A percentile compares a stretch with the other conserved stretches of the same genome.
Conservation (phyloP, 2,888 invertebrate genomes). For the Chrysolina oricalcia region DNA sequence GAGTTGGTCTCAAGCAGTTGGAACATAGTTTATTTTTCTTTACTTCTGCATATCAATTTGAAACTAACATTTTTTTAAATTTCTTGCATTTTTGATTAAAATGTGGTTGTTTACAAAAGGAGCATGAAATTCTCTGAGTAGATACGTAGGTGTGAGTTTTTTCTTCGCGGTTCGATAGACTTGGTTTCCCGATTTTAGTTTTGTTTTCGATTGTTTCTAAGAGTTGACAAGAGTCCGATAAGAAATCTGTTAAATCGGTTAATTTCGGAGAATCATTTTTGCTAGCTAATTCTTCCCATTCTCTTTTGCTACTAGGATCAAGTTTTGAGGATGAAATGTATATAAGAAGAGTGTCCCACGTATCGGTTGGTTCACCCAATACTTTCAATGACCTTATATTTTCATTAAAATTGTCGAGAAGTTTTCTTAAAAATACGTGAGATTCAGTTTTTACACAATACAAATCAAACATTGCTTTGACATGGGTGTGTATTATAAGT, state of each 20-base stretch:
- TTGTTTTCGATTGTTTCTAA: conserved; percentile 8
- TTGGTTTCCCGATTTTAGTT: neutral
- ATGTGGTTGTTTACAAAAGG: conserved; percentile 1
- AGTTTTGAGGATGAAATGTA: conserved; percentile 13
- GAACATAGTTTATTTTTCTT: conserved; percentile 14
- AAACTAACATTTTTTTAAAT: neutral
- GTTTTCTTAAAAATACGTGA: conserved; percentile 20
- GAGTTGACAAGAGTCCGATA: neutral
- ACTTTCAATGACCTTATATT: conserved; percentile 6
- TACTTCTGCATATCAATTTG: conserved; percentile 11
- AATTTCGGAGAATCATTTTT: neutral
- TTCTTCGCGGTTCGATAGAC: neutral
- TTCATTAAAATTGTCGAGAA: conserved; percentile 39
- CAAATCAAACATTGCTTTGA: conserved; percentile 42
- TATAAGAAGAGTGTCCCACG: neutral
- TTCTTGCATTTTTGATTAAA: neutral
- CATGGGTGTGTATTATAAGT: conserved; percentile 45
- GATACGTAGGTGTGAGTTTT: conserved; percentile 1
- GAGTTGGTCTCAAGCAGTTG: conserved; percentile 11
- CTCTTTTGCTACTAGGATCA: conserved; percentile 1
- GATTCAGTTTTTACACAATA: conserved; percentile 35
- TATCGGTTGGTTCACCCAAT: conserved; percentile 7
- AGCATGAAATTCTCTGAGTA: neutral
- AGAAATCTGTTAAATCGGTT: conserved; percentile 7
- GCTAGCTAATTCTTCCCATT: conserved; percentile 1